Percentiles rank a stretch among this genome's conserved stretches.
Evolutionary conservation across 2,888 invertebrate genomes (phyloP).

Genomic region (Melikaiella ostensackeni): DNA sequence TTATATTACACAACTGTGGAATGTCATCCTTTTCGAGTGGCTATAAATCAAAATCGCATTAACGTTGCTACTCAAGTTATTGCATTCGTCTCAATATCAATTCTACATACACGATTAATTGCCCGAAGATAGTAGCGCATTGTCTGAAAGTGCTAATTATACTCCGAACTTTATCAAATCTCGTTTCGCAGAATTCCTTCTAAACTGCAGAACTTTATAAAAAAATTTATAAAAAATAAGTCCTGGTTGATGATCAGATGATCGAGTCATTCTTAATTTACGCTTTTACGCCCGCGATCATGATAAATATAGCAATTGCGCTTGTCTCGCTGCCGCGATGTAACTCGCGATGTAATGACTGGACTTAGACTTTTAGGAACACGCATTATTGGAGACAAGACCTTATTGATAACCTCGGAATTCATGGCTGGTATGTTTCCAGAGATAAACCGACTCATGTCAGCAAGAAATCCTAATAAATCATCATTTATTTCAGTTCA

Average conservation of each 20-base stretch:
- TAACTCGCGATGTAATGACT: slow-evolving; percentile 19
- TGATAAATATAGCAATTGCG: slow-evolving; percentile 28
- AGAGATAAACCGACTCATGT: slow-evolving; percentile 1
- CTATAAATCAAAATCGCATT: not conserved
- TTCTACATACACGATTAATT: not conserved
- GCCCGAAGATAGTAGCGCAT: slow-evolving; percentile 5
- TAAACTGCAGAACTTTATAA: not conserved
- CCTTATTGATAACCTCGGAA: slow-evolving; percentile 33
- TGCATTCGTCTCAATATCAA: not conserved
- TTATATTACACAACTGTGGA: not conserved
- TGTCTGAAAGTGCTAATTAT: slow-evolving; percentile 34
- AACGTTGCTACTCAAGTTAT: not conserved
- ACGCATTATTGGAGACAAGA: slow-evolving; percentile 35
- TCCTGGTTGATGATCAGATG: not conserved
- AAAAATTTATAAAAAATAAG: not conserved
- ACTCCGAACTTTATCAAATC: slow-evolving; percentile 12
- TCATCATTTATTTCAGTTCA: not conserved
- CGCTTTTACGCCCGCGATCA: slow-evolving; percentile 8
- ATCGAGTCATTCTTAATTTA: not conserved
- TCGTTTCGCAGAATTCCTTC: not conserved
- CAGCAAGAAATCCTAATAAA: not conserved
- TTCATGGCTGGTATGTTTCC: slow-evolving; percentile 26
- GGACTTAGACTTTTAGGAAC: slow-evolving; percentile 24
- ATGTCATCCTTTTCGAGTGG: not conserved
- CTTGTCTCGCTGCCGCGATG: slow-evolving; percentile 16